Evolutionary conservation across 1,140 invertebrate species (phyloP).

Genomic region (Contarinia nasturtii): DNA sequence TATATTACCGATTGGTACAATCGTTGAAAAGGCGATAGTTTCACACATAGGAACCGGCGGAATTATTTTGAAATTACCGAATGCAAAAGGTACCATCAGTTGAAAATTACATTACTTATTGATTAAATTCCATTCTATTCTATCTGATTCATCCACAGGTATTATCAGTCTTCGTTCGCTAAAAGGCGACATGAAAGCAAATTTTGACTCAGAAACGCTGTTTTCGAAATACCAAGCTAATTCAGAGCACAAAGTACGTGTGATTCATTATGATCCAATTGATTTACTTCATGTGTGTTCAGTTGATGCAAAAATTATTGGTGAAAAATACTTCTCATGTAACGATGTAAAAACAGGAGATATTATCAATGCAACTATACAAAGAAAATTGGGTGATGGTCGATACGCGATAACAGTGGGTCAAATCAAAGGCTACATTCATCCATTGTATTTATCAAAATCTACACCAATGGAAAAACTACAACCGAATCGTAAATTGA

Average conservation of each 20-base stretch:
- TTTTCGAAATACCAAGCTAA: constrained; percentile 26
- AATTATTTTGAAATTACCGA: constrained; percentile 31
- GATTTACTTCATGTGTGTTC: constrained; percentile 36
- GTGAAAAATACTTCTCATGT: constrained; percentile 26
- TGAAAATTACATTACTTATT: no score
- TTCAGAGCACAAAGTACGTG: constrained; percentile 31
- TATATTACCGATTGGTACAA: constrained; percentile 25
- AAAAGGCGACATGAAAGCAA: constrained; percentile 23
- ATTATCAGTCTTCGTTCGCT: constrained; percentile 30
- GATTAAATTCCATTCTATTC: no score
- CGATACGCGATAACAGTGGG: constrained; percentile 16
- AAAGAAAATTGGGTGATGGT: constrained; percentile 17
- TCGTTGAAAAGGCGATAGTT: constrained; percentile 29
- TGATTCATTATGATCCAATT: constrained; percentile 33
- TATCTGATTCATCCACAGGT: no score
- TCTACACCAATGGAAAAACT: constrained; percentile 9
- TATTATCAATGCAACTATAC: constrained; percentile 26
- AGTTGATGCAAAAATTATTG: constrained; percentile 30
- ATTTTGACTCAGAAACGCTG: constrained; percentile 23
- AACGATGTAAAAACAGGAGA: constrained; percentile 31
- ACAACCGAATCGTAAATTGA: constrained; percentile 10
- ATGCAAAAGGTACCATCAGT: constrained; percentile 31
- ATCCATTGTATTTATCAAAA: neutral
- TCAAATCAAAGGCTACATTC: constrained; percentile 9
- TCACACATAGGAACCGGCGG: constrained; percentile 27